Evolutionary conservation across 2,888 invertebrate genomes (phyloP).

Genomic region (Tipula confusa): DNA sequence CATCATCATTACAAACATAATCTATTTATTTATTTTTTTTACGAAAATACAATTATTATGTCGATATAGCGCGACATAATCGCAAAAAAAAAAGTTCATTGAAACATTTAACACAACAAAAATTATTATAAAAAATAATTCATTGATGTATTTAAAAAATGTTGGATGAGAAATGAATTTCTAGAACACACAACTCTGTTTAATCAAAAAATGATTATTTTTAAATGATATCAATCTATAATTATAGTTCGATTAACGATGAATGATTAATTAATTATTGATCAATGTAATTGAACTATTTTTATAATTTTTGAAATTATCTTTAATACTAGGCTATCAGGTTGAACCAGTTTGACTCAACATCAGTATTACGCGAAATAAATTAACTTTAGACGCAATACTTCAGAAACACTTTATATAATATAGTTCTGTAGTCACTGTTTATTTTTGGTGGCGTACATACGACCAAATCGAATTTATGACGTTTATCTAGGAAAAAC

Average conservation of each 20-base stretch:
- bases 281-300: neutral
- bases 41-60: neutral
- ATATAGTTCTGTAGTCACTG: neutral
- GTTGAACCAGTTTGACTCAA: neutral
- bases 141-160: neutral
- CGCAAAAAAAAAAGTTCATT: constrained; percentile 3
- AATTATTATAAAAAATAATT: neutral
- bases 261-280: neutral
- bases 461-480: neutral
- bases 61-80: neutral
- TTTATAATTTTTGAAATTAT: neutral
- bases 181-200: neutral
- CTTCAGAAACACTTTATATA: neutral
- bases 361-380: neutral
- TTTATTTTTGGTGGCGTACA: neutral
- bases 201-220: neutral
- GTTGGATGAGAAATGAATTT: neutral
- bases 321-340: neutral
- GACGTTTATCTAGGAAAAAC: neutral
- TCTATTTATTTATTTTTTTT: neutral
- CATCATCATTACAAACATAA: neutral
- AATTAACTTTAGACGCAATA: neutral
- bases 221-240: neutral
- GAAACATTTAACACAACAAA: neutral
- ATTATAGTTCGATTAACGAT: neutral